These are phyloP conservation scores for Poecile atricapillus DNA, from an alignment of 2,113 vertebrate species.

Conservation along the genomic window DNA sequence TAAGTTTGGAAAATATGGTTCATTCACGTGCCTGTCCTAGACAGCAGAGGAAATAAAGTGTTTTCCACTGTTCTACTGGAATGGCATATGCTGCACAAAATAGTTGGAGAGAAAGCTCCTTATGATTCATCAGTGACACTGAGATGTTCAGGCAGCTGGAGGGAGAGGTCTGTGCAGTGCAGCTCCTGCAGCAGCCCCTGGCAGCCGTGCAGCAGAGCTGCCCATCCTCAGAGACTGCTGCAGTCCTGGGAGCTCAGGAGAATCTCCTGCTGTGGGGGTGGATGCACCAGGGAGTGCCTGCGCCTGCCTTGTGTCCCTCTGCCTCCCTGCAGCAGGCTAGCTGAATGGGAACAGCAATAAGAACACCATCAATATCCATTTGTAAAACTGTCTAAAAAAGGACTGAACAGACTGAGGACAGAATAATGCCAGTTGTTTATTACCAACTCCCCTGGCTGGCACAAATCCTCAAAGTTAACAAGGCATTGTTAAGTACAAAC, in stretches of 20 bases:
- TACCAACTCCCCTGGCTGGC: background rate
- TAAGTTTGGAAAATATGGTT: background rate
- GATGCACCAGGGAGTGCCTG: background rate
- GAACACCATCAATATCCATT: background rate
- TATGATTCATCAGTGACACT: background rate
- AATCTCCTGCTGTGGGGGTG: background rate
- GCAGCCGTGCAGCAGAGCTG: background rate
- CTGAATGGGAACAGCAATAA: background rate
- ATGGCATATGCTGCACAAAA: background rate
- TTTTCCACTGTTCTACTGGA: background rate
- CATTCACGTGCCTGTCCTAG: background rate
- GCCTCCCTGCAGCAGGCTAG: background rate
- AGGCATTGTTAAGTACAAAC: background rate
- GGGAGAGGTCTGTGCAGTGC: background rate
- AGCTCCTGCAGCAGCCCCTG: background rate
- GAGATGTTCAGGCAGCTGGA: background rate
- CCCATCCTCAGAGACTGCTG: background rate
- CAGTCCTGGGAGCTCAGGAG: accelerated
- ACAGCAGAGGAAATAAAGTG: background rate
- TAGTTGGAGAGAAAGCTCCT: background rate
- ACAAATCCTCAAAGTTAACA: background rate
- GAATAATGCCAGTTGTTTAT: background rate
- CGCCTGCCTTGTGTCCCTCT: background rate
- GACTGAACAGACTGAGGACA: background rate
- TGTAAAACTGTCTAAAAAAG: background rate